phyloP scores from a whole-genome alignment of 2,797 vertebrate species.

The Melanotaenia trifasciata region DNA sequence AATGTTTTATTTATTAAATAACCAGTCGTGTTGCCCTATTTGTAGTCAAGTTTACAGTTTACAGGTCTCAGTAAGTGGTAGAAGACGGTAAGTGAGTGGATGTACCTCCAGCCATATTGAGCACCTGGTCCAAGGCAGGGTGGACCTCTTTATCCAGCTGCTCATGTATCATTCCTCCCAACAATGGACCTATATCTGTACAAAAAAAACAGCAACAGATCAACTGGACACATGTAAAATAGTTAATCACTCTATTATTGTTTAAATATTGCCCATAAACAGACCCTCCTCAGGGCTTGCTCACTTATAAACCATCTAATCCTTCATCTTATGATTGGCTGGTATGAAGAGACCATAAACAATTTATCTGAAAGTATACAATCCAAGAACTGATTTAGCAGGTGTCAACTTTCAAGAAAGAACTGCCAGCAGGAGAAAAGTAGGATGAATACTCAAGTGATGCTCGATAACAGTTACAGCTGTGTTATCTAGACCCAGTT shows the following conservation, averaged over 20 bases:
- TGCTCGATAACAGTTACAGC: slow-evolving; percentile 3
- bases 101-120: slow-evolving; percentile 90
- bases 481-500: slow-evolving; percentile 51
- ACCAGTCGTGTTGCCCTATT: neutral
- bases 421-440: slow-evolving; percentile 32
- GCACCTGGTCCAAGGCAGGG: slow-evolving; percentile 88
- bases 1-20: slow-evolving; percentile 1
- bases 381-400: slow-evolving; percentile 7
- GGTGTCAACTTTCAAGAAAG: slow-evolving; percentile 37
- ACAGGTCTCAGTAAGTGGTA: neutral
- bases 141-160: slow-evolving; percentile 86
- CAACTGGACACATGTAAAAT: neutral
- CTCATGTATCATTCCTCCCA: slow-evolving; percentile 87
- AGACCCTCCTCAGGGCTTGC: neutral
- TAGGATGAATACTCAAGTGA: slow-evolving; percentile 34
- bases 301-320: neutral
- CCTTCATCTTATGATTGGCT: neutral
- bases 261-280: neutral
- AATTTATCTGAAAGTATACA: neutral
- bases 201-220: slow-evolving; percentile 41
- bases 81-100: slow-evolving; percentile 36
- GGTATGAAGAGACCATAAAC: neutral
- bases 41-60: neutral
- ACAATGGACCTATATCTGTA: slow-evolving; percentile 88
- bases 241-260: slow-evolving; percentile 2